Evolutionary conservation across 1,140 invertebrate genomes (phyloP), one percentile per base, ranked within the genome.

Genomic region (Bicyclus anynana): DNA sequence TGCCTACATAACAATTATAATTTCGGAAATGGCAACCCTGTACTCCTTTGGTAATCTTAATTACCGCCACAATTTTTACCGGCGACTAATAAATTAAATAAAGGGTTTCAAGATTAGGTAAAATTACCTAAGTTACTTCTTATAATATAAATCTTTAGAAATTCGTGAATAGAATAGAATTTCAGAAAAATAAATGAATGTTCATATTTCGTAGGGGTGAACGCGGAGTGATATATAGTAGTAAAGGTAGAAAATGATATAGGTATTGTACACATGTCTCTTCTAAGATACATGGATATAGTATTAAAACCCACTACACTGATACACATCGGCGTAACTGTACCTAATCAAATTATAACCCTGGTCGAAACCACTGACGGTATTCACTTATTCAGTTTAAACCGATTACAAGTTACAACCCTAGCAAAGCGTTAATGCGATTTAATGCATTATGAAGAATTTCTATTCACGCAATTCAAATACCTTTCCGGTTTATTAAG

Each of bases 401-500:
- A 65, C 51, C 53, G 66, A 72, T 66, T 72, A 70, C 69, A 79
- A 73, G 69, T 66, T 72, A 70, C 69, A 79, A 73, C 71, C 77
- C 67, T 69, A 75, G 60, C 52, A 58, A 59, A 67, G 64, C 67
- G 62, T 60, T 78, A 80, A 80, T 74, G 51, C 75, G 66, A 81
- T 80, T n/a, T 76, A 76, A 76, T 80, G 66, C 61, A 65, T 74
- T 71, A 68, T 64, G 59, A 68, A 77, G 54, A 75, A 76, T 77
- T 82, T 82, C 75, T 77, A 77, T 72, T 76, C 79, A 77, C 71
- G 77, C 72, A 67, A 74, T 78, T 69, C 63, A 63, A 80, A 82
- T 80, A 80, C 72, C 76, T 84, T 79, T 73, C 69, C 75, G 72
- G 74, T 76, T 76, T 77, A 80, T 77, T 77, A 73, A 80, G 61